Base-by-base conservation (phyloP, 1,140 invertebrate species). In the Heliothis virescens region DNA sequence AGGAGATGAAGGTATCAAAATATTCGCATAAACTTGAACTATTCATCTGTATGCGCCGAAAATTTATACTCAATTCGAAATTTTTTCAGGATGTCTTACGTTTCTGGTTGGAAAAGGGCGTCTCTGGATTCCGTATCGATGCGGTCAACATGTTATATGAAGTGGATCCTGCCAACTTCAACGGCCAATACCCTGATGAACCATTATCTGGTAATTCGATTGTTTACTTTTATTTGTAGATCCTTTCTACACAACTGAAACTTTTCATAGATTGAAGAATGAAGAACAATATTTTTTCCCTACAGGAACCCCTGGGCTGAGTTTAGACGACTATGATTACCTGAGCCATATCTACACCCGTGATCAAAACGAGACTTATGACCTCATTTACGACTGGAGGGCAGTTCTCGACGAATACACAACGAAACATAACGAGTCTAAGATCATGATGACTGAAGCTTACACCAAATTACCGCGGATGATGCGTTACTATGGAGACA, bases 61-160 rank as follows among this genome's bases (percentile, higher is more conserved):
- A 3, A 52, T 52, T 52, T 52, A 52, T 13, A 11, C 13, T 53
- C 15, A 13, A 13, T n/a, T 53, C 13, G n/a, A n/a, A n/a, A n/a
- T 13, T 13, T 53, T 53, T 53, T 1, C 52, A 97, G 96, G 93
- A 96, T 21, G 95, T 97, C 2, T 89, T 98, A 1, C 91, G 93
- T 50, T 98, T 96, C 92, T 98, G 98, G 98, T 85, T 98, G 59
- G 93, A 95, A 1, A 95, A 95, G 85, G 97, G 97, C 63, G 96
- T 98, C 0, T 96, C 97, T 85, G 98, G 97, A 2, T 98, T 98
- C 92, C 95, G 97, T 69, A 93, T 98, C 12, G 96, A 97, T 85
- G 96, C 97, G 1, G 91, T 97, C 10, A 95, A 96, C 13, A 90
- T 94, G 85, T 82, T 96, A 18, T 96, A 95, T 71, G 96, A 97